Conservation (phyloP, 92 coral and sea anemone species). For the Galaxea fascicularis region DNA sequence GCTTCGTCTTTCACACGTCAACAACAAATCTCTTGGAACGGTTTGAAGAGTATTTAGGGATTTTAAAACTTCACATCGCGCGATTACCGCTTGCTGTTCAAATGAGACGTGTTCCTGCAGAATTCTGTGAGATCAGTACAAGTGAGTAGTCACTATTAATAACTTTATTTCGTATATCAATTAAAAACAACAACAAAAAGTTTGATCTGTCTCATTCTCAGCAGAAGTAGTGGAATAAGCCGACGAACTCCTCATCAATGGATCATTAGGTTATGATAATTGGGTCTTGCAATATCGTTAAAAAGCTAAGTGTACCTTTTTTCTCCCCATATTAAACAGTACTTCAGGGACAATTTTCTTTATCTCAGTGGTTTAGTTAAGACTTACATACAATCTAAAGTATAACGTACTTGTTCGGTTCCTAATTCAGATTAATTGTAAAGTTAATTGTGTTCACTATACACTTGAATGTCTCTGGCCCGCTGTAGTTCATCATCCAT, state of each 20-base stretch:
- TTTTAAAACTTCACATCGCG: neutral
- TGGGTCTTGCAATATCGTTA: too few species aligned
- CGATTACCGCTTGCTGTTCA: neutral
- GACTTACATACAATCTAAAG: neutral
- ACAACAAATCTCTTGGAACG: too few species aligned
- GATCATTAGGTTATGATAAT: too few species aligned
- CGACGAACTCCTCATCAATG: too few species aligned
- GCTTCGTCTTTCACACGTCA: too few species aligned
- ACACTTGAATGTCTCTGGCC: conserved; percentile 73
- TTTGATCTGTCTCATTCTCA: neutral
- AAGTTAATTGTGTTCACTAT: conserved; percentile 23
- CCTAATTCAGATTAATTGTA: neutral
- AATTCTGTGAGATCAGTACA: neutral
- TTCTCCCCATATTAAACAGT: too few species aligned
- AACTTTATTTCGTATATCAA: conserved; percentile 6
- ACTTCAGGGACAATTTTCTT: too few species aligned
- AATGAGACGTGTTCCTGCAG: neutral
- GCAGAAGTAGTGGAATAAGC: neutral
- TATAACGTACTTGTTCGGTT: neutral
- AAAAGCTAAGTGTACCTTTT: too few species aligned
- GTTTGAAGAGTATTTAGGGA: neutral
- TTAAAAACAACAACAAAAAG: neutral
- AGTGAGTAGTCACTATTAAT: neutral
- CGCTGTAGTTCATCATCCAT: conserved; percentile 85
- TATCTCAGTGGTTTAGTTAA: neutral